These are phyloP conservation scores for Hyles lineata DNA, from an alignment of 2,888 invertebrate species.

Conservation along the genomic window DNA sequence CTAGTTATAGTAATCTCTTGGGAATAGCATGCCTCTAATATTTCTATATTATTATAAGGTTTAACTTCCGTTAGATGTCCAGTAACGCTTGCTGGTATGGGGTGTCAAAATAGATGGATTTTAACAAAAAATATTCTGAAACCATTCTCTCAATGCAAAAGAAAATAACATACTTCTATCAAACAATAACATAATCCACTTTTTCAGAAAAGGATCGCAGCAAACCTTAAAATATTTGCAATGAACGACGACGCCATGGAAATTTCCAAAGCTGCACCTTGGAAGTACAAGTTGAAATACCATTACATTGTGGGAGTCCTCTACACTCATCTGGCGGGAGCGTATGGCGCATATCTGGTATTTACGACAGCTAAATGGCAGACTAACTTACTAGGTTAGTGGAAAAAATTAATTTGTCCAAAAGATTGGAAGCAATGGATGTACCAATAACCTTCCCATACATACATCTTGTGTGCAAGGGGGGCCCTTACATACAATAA, in stretches of 20 bases:
- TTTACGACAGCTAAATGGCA: conserved; percentile 25
- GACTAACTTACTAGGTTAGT: conserved; percentile 30
- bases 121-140: no score
- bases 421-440: not conserved
- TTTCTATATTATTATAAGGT: no score
- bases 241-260: not conserved
- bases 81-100: no score
- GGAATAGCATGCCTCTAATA: no score
- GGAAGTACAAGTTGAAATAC: conserved; percentile 7
- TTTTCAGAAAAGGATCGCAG: no score
- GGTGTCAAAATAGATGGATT: no score
- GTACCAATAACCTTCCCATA: not conserved
- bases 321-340: not conserved
- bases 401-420: not conserved
- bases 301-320: not conserved
- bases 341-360: conserved; percentile 29
- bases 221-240: not conserved
- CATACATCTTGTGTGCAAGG: no score
- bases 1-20: no score
- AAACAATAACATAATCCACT: no score
- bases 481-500: not conserved
- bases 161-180: no score
- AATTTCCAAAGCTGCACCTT: not conserved
- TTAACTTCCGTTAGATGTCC: no score
- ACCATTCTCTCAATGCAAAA: no score